Evolutionary conservation across 2,797 vertebrate genomes (phyloP), one percentile per base, ranked within the genome.

Genomic region (Channa striata): DNA sequence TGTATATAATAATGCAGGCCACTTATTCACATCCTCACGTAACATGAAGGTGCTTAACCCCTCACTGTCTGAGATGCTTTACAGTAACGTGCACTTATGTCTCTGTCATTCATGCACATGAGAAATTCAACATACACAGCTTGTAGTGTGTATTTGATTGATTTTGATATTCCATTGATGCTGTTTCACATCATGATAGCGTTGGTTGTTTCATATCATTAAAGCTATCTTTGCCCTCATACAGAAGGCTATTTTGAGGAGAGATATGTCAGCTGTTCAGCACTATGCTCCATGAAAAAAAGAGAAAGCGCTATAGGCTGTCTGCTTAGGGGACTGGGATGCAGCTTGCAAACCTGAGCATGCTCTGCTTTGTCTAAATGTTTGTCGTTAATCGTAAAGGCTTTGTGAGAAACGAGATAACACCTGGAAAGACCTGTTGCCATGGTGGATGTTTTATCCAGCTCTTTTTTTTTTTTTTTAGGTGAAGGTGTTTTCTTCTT

Each of bases 241-340:
- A 90, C 92, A 84, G 85, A 84, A 79, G 74, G 91, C 93, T 95
- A 94, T 94, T 94, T 94, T 94, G 87, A 78, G 83, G 89, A 90
- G 80, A 92, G 90, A 93, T 91, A 91, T 93, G 94, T 93, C 94
- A 95, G 94, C 94, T 95, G 94, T 94, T 94, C 89, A 70, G 81
- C 89, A 91, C 87, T 77, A 88, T 67, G 72, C 84, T 91, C 89
- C 83, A 90, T 91, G 83, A 85, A 81, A 88, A 86, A 75, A 79
- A 89, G 68, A 82, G 87, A 89, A 83, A 86, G 80, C 43, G 11
- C 61, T 59, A 33, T 43, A 80, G 81, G 69, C 87, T 81, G 81
- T 84, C 72, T 78, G 72, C 80, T 87, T 83, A 62, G 52, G 80
- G 68, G 84, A 85, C 75, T 25, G 74, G 69, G 83, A 83, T 54